Evolutionary conservation across 1,140 invertebrate genomes (phyloP).

Genomic region (Lepeophtheirus salmonis): DNA sequence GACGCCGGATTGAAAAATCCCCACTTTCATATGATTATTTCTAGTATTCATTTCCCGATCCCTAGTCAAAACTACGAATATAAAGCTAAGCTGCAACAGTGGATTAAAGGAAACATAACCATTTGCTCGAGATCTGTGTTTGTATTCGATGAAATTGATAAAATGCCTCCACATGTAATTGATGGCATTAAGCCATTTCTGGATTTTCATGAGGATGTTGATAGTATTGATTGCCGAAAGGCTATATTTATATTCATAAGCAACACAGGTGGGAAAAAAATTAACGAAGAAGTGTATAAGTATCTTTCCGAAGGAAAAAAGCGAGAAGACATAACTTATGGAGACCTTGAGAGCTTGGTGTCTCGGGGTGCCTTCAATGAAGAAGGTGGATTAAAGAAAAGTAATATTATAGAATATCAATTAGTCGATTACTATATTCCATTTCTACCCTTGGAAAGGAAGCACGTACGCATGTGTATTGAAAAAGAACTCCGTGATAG

Average conservation of each 20-base stretch:
- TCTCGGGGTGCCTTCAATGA: slow-evolving; percentile 50
- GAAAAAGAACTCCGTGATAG: slow-evolving; percentile 26
- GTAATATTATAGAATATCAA: slow-evolving; percentile 53
- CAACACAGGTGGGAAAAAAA: slow-evolving; percentile 54
- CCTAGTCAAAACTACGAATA: slow-evolving; percentile 30
- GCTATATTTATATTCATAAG: slow-evolving; percentile 77
- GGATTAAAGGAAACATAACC: slow-evolving; percentile 40
- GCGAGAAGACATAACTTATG: slow-evolving; percentile 43
- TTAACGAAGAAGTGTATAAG: slow-evolving; percentile 40
- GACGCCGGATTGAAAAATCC: slow-evolving; percentile 46
- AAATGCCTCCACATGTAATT: slow-evolving; percentile 62
- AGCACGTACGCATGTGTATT: slow-evolving; percentile 55
- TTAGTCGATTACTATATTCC: slow-evolving; percentile 82
- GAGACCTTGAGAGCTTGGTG: slow-evolving; percentile 56
- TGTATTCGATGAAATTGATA: slow-evolving; percentile 93
- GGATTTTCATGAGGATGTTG: slow-evolving; percentile 51
- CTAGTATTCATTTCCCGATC: slow-evolving; percentile 53
- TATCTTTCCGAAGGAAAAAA: slow-evolving; percentile 42
- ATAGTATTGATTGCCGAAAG: slow-evolving; percentile 37
- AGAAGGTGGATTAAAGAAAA: slow-evolving; percentile 54
- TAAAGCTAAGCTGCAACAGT: slow-evolving; percentile 35
- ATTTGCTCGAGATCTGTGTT: slow-evolving; percentile 59
- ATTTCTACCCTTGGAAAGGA: slow-evolving; percentile 71
- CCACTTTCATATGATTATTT: slow-evolving; percentile 60
- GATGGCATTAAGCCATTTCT: slow-evolving; percentile 67